Evolutionary conservation across 2,113 vertebrate species (phyloP), one percentile per base, ranked within the genome.

Genomic region (Cathartes aura): DNA sequence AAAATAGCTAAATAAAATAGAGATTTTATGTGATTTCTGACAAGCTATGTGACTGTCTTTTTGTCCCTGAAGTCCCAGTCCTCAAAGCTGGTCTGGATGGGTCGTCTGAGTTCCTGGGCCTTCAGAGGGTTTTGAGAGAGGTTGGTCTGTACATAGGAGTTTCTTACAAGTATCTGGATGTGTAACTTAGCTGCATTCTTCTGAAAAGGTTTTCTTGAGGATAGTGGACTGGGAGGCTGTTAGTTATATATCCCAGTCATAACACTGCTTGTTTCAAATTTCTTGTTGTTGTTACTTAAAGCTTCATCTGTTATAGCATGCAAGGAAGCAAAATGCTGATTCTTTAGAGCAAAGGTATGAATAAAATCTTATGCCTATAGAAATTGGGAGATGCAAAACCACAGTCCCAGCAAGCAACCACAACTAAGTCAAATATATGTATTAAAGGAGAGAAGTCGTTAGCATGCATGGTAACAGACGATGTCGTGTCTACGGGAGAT

Each of bases 1-100:
- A 47, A 78, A 82, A 45, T 7, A 91, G 38, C 87, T 40, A 34
- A 82, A 81, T 63, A 75, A 90, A 90, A 55, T 32, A 20, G 36
- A 60, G 73, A 82, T 82, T 87, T 82, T 36, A 48, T 91, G 66
- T 80, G 63, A 79, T 76, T 89, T 91, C 62, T 85, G 60, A 94
- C 81, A 84, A 81, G 45, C 8, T 75, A 5, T 36, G 56, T 36
- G 64, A 63, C 43, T 72, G 52, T 30, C 17, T 88, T 53, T 53
- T 34, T 82, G 74, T 83, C 81, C 58, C n/a, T 70, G 0, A 60
- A 78, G 56, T 40, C 21, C 15, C 45, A 43, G 1, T 36, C 40
- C 87, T 85, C 47, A 76, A 27, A 89, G 59, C 45, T 68, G 89
- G 13, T n/a, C 34, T 76, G 48, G 56, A 15, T 48, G 68, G 89